phyloP scores from a whole-genome alignment of 2,797 vertebrate species.

The Arnoldichthys spilopterus region DNA sequence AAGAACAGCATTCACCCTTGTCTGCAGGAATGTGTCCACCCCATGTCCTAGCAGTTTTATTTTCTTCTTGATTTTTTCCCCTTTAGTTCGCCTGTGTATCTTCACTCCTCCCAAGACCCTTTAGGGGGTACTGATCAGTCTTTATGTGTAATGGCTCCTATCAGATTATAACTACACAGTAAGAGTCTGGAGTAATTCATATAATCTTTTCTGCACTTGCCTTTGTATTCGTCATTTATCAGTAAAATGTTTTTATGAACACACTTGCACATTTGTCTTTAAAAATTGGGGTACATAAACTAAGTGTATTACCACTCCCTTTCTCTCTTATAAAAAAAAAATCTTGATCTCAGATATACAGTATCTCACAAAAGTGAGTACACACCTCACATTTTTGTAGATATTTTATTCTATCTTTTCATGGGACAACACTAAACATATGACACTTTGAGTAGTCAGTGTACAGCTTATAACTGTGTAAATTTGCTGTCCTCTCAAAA shows the following conservation, averaged over 20 bases:
- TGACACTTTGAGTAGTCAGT: too few relatives aligned
- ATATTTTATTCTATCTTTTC: too few relatives aligned
- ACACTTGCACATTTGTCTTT: too few relatives aligned
- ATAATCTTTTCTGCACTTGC: constrained; percentile 14
- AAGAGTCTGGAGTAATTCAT: constrained; percentile 51
- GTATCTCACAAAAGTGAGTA: too few relatives aligned
- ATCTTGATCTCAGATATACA: too few relatives aligned
- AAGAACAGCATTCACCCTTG: background rate
- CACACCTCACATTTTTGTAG: too few relatives aligned
- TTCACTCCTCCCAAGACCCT: constrained; percentile 23
- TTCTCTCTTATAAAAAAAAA: too few relatives aligned
- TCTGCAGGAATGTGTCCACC: background rate
- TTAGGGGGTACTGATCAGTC: constrained; percentile 53
- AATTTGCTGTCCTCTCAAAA: too few relatives aligned
- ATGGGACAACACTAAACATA: too few relatives aligned
- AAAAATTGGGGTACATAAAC: too few relatives aligned
- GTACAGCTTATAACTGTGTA: too few relatives aligned
- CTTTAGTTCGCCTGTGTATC: constrained; percentile 22
- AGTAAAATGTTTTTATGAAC: constrained; percentile 47
- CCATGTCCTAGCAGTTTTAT: background rate
- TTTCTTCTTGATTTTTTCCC: constrained; percentile 37
- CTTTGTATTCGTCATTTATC: constrained; percentile 60
- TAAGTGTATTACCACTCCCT: too few relatives aligned
- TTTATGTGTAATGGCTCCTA: constrained; percentile 55
- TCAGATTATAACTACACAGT: constrained; percentile 47